Conservation (phyloP, 2,113 vertebrate genomes). For the Grallaria varia region DNA sequence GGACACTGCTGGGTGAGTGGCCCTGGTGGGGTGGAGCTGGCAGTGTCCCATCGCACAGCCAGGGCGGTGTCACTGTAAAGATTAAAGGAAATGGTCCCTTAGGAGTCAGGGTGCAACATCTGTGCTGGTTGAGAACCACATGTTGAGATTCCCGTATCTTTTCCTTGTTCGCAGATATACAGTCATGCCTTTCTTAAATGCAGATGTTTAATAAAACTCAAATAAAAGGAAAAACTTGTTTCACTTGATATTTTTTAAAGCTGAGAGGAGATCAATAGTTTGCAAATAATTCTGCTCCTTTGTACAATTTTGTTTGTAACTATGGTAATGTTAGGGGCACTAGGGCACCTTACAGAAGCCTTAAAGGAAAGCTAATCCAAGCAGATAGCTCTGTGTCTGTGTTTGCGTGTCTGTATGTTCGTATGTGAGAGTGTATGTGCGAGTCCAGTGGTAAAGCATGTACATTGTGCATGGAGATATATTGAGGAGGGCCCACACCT, state of each 20-base stretch:
- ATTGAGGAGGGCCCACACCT: slow-evolving; percentile 40
- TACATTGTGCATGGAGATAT: slow-evolving; percentile 60
- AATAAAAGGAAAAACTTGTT: slow-evolving; percentile 34
- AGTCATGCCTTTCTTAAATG: slow-evolving; percentile 41
- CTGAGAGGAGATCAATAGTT: slow-evolving; percentile 28
- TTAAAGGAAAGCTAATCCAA: slow-evolving; percentile 66
- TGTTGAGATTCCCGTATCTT: not conserved
- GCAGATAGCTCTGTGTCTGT: slow-evolving; percentile 21
- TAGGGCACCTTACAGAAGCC: slow-evolving; percentile 72
- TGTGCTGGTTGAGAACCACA: slow-evolving; percentile 22
- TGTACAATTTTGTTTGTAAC: slow-evolving; percentile 30
- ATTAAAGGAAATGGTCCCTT: not conserved
- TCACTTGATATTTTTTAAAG: slow-evolving; percentile 57
- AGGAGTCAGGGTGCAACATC: not conserved
- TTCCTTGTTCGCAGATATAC: slow-evolving; percentile 22
- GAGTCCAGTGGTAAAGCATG: slow-evolving; percentile 62
- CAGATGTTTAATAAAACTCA: slow-evolving; percentile 53
- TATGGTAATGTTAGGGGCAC: slow-evolving; percentile 53
- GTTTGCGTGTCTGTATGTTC: slow-evolving; percentile 36
- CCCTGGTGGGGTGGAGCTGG: not conserved
- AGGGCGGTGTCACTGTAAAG: not conserved
- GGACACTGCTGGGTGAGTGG: rapidly evolving
- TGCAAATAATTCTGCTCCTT: slow-evolving; percentile 48
- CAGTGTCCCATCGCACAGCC: not conserved
- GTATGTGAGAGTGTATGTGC: not conserved